Conservation (phyloP, 2,113 vertebrate genomes). For the Odontophorus gujanensis region DNA sequence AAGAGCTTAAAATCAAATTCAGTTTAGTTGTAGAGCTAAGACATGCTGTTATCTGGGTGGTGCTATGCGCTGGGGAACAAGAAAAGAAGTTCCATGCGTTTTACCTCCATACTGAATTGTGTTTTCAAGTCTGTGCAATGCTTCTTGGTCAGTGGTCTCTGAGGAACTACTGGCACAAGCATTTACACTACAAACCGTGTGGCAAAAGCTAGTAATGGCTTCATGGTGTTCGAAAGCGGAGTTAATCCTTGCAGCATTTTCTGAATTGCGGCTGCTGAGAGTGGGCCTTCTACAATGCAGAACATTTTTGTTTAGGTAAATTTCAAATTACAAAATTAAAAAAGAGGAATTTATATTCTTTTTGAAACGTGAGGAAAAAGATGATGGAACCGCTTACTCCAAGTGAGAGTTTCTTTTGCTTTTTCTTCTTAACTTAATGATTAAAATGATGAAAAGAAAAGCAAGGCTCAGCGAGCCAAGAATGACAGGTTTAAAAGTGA, state of each 20-base stretch:
- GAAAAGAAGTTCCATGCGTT: slow-evolving; percentile 35
- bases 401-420: slow-evolving; percentile 81
- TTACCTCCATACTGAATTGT: slow-evolving; percentile 80
- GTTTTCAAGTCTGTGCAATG: slow-evolving; percentile 77
- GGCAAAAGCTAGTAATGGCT: slow-evolving; percentile 74
- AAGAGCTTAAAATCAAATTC: not conserved
- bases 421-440: slow-evolving; percentile 85
- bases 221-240: slow-evolving; percentile 84
- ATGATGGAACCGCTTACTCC: slow-evolving; percentile 79
- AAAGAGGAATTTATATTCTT: slow-evolving; percentile 9
- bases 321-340: slow-evolving; percentile 20
- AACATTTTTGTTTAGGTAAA: slow-evolving; percentile 71
- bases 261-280: slow-evolving; percentile 78
- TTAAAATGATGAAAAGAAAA: slow-evolving; percentile 78
- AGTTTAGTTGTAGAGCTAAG: slow-evolving; percentile 2
- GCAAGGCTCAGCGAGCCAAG: slow-evolving; percentile 81
- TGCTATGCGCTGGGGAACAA: not conserved
- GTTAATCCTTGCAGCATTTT: slow-evolving; percentile 82
- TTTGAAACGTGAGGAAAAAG: slow-evolving; percentile 38
- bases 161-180: slow-evolving; percentile 72
- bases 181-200: slow-evolving; percentile 74
- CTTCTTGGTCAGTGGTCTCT: slow-evolving; percentile 74
- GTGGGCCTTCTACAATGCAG: slow-evolving; percentile 79
- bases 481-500: slow-evolving; percentile 73
- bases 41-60: not conserved